Percentiles rank a stretch among this genome's conserved stretches.
These are phyloP conservation scores for Lasioglossum villosulum DNA, from an alignment of 2,888 invertebrate species.

Conservation along the genomic window DNA sequence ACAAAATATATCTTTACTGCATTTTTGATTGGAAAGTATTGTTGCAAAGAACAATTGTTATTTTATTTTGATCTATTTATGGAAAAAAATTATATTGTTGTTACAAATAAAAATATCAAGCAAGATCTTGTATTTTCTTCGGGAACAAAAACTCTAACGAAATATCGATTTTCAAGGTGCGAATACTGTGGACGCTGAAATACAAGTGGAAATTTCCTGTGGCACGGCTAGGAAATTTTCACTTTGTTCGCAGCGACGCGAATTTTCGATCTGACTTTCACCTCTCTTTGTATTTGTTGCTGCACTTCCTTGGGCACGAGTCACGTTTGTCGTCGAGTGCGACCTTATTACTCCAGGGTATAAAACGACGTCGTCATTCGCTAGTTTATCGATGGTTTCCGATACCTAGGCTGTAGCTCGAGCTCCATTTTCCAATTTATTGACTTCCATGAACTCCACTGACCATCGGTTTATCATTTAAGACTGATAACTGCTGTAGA, in stretches of 20 bases:
- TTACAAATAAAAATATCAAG: background rate
- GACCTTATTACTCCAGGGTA: slow-evolving; percentile 36
- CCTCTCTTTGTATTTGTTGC: background rate
- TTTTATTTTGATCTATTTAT: background rate
- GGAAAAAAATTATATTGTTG: background rate
- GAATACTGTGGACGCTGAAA: background rate
- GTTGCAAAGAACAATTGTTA: background rate
- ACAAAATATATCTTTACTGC: background rate
- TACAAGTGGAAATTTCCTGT: background rate
- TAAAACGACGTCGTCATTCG: slow-evolving; percentile 20
- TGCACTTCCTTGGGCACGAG: background rate
- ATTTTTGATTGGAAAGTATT: too few species aligned
- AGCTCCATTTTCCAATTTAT: slow-evolving; percentile 44
- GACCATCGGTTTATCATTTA: background rate
- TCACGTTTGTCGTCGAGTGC: background rate
- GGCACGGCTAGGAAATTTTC: background rate
- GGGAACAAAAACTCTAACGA: background rate
- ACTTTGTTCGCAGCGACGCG: background rate
- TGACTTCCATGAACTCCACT: background rate
- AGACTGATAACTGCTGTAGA: background rate
- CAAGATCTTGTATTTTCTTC: background rate
- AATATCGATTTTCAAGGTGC: background rate
- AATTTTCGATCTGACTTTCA: background rate
- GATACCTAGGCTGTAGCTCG: background rate
- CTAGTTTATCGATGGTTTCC: slow-evolving; percentile 30